Evolutionary conservation across 2,888 invertebrate genomes (phyloP).

Genomic region (Cheiracanthium punctorium): DNA sequence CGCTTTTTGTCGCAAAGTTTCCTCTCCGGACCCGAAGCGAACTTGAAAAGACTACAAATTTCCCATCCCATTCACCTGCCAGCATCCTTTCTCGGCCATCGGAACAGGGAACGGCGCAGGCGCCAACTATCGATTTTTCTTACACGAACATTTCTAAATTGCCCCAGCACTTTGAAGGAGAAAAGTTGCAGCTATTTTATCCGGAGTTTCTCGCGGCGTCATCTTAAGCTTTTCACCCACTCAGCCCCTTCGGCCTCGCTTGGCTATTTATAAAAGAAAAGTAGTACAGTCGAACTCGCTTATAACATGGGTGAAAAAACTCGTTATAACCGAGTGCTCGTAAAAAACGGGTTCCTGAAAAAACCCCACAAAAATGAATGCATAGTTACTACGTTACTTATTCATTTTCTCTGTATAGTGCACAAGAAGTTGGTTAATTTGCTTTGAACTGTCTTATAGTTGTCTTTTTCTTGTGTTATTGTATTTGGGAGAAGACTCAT

Average conservation of each 20-base stretch:
- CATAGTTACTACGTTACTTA: too few species aligned
- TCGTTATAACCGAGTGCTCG: too few species aligned
- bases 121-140: constrained; percentile 58
- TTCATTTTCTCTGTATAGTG: too few species aligned
- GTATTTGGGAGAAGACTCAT: too few species aligned
- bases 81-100: neutral
- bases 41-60: constrained; percentile 15
- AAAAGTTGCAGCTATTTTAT: constrained; percentile 31
- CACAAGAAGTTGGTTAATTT: too few species aligned
- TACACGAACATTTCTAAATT: constrained; percentile 8
- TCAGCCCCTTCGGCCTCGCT: too few species aligned
- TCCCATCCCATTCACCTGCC: constrained; percentile 48
- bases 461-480: too few species aligned
- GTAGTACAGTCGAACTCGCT: too few species aligned
- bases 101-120: constrained; percentile 29
- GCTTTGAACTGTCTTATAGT: too few species aligned
- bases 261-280: too few species aligned
- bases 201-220: neutral
- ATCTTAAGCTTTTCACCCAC: neutral
- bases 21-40: constrained; percentile 30
- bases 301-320: neutral
- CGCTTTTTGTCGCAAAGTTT: constrained; percentile 37
- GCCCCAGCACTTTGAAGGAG: constrained; percentile 14
- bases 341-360: too few species aligned
- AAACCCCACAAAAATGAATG: too few species aligned